Evolutionary conservation across 2,888 invertebrate species (phyloP), one percentile per base, ranked within the genome.

Genomic region (Formica aserva): DNA sequence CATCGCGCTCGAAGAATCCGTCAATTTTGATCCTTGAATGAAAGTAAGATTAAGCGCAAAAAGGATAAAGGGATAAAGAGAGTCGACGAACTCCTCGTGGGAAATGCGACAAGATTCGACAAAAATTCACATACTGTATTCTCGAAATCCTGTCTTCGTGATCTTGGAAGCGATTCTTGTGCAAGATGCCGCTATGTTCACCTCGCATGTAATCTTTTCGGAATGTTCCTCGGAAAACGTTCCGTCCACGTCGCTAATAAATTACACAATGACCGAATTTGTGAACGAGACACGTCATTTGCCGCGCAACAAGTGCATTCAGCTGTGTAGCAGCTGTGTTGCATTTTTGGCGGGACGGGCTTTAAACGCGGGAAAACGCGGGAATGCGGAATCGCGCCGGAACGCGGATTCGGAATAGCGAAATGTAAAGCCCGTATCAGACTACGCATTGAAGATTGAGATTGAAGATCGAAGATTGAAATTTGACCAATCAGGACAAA

Each of bases 321-420:
- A 3, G 3, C 38, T 26, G 3, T 9, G 6, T 62, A 26, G 55
- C 55, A 35, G 66, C 74, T 77, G 66, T 52, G 57, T 41, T 81
- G 66, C 32, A 41, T 4, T 90, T 86, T 89, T 87, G 88, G 92
- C 91, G 92, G 91, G 90, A 92, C 82, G 55, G 29, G 52, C 26
- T 76, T 76, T 66, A n/a, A 76, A 76, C 76, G 65, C 91, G 92
- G 92, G 92, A 92, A 92, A 92, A 84, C 26, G 13, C 22, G 41
- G 75, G 62, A 74, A 57, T n/a, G 29, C 13, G 62, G 62, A 45
- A 32, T 5, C 32, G 32, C 3, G 1, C 22, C 13, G 29, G 18
- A 29, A 29, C n/a, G 48, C 45, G 69, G 15, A 41, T 45, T 26
- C 66, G 48, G 3, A 71, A 55, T n/a, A 22, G 4, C 22, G 71